These are phyloP conservation scores for Brenthis hecate DNA, from an alignment of 2,888 invertebrate genomes.

Conservation along the genomic window DNA sequence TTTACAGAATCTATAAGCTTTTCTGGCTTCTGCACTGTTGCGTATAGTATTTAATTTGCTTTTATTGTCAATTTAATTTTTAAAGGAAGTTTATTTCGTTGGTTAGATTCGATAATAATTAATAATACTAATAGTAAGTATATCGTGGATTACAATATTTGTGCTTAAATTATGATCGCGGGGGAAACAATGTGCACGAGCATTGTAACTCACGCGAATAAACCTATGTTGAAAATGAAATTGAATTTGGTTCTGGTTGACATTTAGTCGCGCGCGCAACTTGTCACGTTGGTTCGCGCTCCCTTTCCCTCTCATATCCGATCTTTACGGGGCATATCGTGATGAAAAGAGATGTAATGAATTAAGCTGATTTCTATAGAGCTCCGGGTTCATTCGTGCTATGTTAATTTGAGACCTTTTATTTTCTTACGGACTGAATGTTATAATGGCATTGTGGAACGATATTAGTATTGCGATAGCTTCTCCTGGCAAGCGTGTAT, in stretches of 20 bases:
- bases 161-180: conserved; percentile 29
- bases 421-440: conserved; percentile 63
- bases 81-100: too few species aligned
- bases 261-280: conserved; percentile 61
- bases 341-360: conserved; percentile 60
- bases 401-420: conserved; percentile 72
- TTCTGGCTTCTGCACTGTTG: too few species aligned
- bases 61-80: too few species aligned
- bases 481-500: conserved; percentile 57
- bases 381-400: conserved; percentile 59
- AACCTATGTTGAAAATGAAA: conserved; percentile 68
- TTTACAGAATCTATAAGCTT: too few species aligned
- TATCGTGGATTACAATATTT: conserved; percentile 30
- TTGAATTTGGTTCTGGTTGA: conserved; percentile 68
- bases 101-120: neutral
- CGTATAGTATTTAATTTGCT: too few species aligned
- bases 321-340: conserved; percentile 41
- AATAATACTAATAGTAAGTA: neutral
- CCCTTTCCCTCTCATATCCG: conserved; percentile 50
- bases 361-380: conserved; percentile 51
- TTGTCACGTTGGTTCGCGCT: conserved; percentile 57
- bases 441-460: conserved; percentile 62
- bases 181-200: conserved; percentile 55
- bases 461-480: conserved; percentile 58
- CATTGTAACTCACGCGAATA: conserved; percentile 65